Evolutionary conservation across 2,888 invertebrate species (phyloP).

Genomic region (Ophion obscuratus): DNA sequence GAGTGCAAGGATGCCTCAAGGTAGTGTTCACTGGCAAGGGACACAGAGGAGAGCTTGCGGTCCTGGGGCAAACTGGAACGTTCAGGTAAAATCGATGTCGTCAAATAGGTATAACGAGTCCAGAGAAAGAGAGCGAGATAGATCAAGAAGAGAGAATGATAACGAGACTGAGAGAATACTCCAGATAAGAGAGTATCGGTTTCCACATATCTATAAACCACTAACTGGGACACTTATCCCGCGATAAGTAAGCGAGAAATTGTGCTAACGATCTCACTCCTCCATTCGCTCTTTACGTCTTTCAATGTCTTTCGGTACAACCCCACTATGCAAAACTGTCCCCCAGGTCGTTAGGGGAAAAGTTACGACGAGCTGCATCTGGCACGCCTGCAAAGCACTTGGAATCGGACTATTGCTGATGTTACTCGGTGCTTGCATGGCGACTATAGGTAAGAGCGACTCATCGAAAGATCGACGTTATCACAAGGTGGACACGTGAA

Average conservation of each 20-base stretch:
- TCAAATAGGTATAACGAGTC: conserved; percentile 35
- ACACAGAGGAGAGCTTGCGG: conserved; percentile 83
- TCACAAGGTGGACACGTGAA: not conserved
- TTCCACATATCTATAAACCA: conserved; percentile 40
- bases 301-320: conserved; percentile 32
- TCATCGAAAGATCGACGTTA: not conserved
- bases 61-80: conserved; percentile 93
- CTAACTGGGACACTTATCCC: conserved; percentile 51
- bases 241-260: conserved; percentile 26
- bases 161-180: conserved; percentile 14
- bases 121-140: not conserved
- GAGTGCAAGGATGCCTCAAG: conserved; percentile 81
- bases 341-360: conserved; percentile 92
- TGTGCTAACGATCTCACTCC: conserved; percentile 55
- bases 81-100: conserved; percentile 86
- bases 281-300: conserved; percentile 24
- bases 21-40: conserved; percentile 82
- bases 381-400: conserved; percentile 97
- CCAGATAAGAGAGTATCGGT: conserved; percentile 46
- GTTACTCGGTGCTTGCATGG: conserved; percentile 96
- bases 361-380: conserved; percentile 94
- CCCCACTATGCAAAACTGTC: conserved; percentile 21
- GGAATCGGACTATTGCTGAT: conserved; percentile 94
- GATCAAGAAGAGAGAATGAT: not conserved
- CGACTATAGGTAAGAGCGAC: conserved; percentile 90